Conservation (phyloP, 64 coral and sea anemone genomes). For the Acropora tenuis region DNA sequence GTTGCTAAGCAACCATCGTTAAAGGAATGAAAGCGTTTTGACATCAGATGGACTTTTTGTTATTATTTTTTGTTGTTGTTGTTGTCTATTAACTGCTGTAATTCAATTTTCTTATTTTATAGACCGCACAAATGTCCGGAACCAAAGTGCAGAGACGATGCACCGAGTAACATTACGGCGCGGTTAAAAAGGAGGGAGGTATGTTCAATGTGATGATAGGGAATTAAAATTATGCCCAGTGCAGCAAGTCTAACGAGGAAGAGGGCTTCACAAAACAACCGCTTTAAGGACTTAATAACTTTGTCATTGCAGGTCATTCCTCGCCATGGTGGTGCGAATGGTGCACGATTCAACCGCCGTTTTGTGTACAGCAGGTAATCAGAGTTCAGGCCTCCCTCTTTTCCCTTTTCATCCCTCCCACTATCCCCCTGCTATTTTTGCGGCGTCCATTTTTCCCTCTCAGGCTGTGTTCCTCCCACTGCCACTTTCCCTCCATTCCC, state of each 20-base stretch:
- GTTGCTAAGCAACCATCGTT: no score
- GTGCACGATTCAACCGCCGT: constrained; percentile 70
- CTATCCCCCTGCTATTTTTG: no score
- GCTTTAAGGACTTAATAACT: no score
- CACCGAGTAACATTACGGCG: constrained; percentile 83
- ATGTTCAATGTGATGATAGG: background rate
- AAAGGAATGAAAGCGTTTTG: no score
- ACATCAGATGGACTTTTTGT: no score
- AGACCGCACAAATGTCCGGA: constrained; percentile 95
- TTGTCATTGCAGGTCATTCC: constrained; percentile 49
- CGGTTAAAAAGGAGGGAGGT: constrained; percentile 79
- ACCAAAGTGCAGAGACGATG: constrained; percentile 83
- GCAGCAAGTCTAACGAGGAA: no score
- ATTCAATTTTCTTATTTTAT: background rate
- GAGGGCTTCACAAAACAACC: no score
- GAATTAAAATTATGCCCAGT: no score
- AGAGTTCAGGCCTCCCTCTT: background rate
- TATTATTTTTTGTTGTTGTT: background rate
- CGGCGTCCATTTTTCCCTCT: no score
- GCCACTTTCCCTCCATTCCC: no score
- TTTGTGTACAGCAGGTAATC: constrained; percentile 89
- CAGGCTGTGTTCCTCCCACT: no score
- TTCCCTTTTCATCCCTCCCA: no score
- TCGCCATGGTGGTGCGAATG: constrained; percentile 78
- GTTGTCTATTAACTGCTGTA: background rate